Evolutionary conservation across 2,797 vertebrate genomes (phyloP).

Genomic region (Tokudaia muenninki): DNA sequence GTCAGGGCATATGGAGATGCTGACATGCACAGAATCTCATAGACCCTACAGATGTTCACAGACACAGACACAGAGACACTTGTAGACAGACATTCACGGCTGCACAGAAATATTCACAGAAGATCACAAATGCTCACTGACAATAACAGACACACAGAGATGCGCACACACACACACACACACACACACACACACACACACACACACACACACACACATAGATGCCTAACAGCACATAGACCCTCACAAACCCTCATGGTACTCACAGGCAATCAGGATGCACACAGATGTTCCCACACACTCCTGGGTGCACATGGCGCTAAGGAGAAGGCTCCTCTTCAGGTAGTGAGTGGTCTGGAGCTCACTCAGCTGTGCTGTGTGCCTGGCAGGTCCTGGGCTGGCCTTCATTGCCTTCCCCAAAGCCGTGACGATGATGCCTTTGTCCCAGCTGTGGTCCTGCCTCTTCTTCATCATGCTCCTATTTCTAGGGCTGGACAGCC

Average conservation of each 20-base stretch:
- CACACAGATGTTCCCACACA: neutral
- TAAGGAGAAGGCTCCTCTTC: neutral
- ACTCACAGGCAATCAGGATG: neutral
- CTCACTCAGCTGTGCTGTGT: conserved; percentile 40
- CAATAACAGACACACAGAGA: no score
- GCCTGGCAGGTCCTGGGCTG: conserved; percentile 91
- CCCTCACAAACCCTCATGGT: neutral
- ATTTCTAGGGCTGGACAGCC: conserved; percentile 94
- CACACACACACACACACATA: neutral
- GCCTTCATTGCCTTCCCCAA: conserved; percentile 93
- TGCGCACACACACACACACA: neutral
- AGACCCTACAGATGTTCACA: neutral
- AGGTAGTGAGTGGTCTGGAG: neutral
- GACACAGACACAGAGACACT: neutral
- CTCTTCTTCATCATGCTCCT: conserved; percentile 97
- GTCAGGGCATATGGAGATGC: neutral
- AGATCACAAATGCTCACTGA: neutral
- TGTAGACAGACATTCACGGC: no score
- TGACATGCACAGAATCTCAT: neutral
- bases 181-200: no score
- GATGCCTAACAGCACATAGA: neutral
- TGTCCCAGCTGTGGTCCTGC: conserved; percentile 93
- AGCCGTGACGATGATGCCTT: conserved; percentile 93
- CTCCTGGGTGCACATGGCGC: neutral
- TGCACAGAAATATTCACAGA: neutral